These are phyloP conservation scores for Drosophila parthenogenetica DNA, from an alignment of 2,888 invertebrate genomes.

Conservation along the genomic window DNA sequence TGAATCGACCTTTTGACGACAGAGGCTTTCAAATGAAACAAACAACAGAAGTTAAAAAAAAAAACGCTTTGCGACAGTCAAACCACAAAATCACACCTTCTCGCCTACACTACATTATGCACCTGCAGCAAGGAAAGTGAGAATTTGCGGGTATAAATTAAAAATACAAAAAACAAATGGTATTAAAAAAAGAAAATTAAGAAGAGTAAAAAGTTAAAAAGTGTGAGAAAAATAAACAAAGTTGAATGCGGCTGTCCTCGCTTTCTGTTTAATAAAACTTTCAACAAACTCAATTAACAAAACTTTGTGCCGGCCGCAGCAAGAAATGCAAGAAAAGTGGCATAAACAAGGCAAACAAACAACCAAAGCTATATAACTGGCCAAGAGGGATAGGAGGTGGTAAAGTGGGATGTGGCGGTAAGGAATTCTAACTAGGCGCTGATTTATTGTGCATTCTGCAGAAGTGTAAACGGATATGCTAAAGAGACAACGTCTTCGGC, in stretches of 20 bases:
- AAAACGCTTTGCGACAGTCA: conserved; percentile 41
- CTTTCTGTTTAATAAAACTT: conserved; percentile 79
- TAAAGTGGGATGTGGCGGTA: not conserved
- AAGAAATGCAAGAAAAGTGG: conserved; percentile 80
- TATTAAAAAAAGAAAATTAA: conserved; percentile 6
- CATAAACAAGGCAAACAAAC: conserved; percentile 81
- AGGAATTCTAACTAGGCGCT: conserved; percentile 70
- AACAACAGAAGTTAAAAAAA: conserved; percentile 26
- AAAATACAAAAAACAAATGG: conserved; percentile 18
- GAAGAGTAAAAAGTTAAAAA: conserved; percentile 9
- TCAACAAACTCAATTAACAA: conserved; percentile 81
- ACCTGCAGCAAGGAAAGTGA: conserved; percentile 34
- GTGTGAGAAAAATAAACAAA: conserved; percentile 38
- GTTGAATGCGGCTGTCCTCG: conserved; percentile 70
- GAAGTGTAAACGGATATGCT: conserved; percentile 79
- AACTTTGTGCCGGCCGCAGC: conserved; percentile 76
- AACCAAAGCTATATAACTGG: conserved; percentile 50
- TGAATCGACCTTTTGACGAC: conserved; percentile 38
- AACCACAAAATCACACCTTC: conserved; percentile 40
- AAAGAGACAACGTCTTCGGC: conserved; percentile 30
- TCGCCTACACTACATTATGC: conserved; percentile 2
- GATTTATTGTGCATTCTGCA: conserved; percentile 72
- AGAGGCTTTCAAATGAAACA: conserved; percentile 20
- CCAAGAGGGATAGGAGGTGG: not conserved
- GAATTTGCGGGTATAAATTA: conserved; percentile 45